These are phyloP conservation scores for Peromyscus maniculatus DNA, from an alignment of 2,113 vertebrate genomes.

Conservation along the genomic window DNA sequence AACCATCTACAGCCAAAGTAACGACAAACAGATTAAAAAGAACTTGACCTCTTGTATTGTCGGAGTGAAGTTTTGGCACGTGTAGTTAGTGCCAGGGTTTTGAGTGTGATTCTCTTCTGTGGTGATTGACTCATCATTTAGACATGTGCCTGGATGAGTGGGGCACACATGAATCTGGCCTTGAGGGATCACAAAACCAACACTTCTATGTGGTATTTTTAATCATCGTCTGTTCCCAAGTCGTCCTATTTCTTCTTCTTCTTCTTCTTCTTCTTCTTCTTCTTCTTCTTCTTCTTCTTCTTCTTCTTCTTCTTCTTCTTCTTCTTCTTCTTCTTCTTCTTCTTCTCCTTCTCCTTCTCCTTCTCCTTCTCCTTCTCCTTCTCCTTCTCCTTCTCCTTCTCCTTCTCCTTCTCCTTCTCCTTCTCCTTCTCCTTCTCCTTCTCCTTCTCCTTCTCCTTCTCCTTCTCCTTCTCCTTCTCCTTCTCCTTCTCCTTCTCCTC, in stretches of 20 bases:
- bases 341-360: no score
- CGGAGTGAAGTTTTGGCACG: not conserved
- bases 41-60: not conserved
- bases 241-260: no score
- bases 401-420: no score
- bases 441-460: no score
- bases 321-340: no score
- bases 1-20: not conserved
- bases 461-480: no score
- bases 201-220: constrained; percentile 12
- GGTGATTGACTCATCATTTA: not conserved
- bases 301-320: no score
- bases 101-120: not conserved
- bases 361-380: fast-evolving
- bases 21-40: not conserved
- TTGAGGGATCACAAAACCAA: not conserved
- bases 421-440: no score
- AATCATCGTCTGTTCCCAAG: not conserved
- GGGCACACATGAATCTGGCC: fast-evolving
- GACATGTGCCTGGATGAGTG: not conserved
- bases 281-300: no score
- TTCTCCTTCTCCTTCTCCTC: no score
- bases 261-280: no score
- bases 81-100: not conserved
- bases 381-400: no score